These are phyloP conservation scores for Xestobium rufovillosum DNA, from an alignment of 2,888 invertebrate species.

Conservation along the genomic window DNA sequence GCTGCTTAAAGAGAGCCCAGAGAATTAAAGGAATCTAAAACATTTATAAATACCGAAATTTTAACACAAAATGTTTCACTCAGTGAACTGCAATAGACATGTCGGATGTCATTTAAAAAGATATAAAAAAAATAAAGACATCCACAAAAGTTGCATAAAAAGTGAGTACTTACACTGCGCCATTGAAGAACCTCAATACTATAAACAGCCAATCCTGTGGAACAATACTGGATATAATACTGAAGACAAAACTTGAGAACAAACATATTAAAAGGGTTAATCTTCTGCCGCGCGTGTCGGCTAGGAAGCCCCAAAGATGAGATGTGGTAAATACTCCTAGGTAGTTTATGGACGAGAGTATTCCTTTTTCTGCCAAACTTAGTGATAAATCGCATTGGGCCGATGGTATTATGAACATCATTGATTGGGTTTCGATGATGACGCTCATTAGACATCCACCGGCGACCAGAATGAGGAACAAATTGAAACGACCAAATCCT, in stretches of 20 bases:
- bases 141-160: too few species aligned
- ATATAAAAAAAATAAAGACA: too few species aligned
- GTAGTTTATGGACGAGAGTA: conserved; percentile 59
- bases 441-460: conserved; percentile 59
- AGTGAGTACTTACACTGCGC: conserved; percentile 45
- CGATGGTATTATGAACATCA: conserved; percentile 58
- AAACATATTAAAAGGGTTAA: conserved; percentile 46
- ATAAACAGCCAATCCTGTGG: conserved; percentile 48
- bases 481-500: conserved; percentile 58
- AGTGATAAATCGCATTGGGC: conserved; percentile 61
- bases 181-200: conserved; percentile 46
- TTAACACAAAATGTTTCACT: too few species aligned
- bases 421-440: conserved; percentile 59
- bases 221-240: conserved; percentile 46
- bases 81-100: too few species aligned
- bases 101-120: too few species aligned
- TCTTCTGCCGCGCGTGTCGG: conserved; percentile 49
- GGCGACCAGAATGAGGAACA: conserved; percentile 51
- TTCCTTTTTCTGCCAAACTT: conserved; percentile 53
- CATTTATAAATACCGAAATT: too few species aligned
- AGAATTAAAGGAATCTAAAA: too few species aligned
- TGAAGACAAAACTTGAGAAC: conserved; percentile 43
- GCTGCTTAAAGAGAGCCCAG: too few species aligned
- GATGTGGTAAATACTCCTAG: conserved; percentile 54
- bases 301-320: conserved; percentile 52